phyloP scores from a whole-genome alignment of 2,797 vertebrate genomes.

The Clarias fuscus region DNA sequence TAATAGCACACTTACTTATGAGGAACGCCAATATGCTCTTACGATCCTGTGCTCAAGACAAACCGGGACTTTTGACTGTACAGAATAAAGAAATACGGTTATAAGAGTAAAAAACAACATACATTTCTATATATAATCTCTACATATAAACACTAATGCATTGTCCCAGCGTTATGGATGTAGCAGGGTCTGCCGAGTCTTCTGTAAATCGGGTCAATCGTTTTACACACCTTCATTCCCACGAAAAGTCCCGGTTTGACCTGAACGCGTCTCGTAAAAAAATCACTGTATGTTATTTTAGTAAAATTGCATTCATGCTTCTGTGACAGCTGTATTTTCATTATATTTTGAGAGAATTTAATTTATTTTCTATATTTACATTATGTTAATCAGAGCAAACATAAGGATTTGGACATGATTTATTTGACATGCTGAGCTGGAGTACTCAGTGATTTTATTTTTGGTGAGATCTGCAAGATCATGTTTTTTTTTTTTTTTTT shows the following conservation, averaged over 20 bases:
- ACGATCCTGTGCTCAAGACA: too few relatives aligned
- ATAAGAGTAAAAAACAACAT: too few relatives aligned
- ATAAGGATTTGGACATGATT: not conserved
- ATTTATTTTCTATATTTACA: not conserved
- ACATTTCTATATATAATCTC: too few relatives aligned
- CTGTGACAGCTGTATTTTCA: not conserved
- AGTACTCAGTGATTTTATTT: not conserved
- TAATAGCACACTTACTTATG: not conserved
- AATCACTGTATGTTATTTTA: not conserved
- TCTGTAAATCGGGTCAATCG: too few relatives aligned
- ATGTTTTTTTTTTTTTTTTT: conserved; percentile 2
- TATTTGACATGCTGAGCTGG: not conserved
- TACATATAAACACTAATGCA: too few relatives aligned
- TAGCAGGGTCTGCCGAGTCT: too few relatives aligned
- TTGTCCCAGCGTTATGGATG: too few relatives aligned
- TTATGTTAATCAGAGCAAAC: not conserved
- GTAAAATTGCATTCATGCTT: not conserved
- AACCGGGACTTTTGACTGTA: too few relatives aligned
- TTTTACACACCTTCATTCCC: too few relatives aligned
- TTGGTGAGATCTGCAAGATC: not conserved
- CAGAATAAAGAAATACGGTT: too few relatives aligned
- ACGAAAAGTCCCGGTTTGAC: too few relatives aligned
- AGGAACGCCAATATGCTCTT: not conserved
- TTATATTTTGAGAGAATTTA: not conserved
- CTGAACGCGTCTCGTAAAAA: too few relatives aligned